Base-by-base conservation (phyloP, 2,113 vertebrate species). In the Notechis scutatus region DNA sequence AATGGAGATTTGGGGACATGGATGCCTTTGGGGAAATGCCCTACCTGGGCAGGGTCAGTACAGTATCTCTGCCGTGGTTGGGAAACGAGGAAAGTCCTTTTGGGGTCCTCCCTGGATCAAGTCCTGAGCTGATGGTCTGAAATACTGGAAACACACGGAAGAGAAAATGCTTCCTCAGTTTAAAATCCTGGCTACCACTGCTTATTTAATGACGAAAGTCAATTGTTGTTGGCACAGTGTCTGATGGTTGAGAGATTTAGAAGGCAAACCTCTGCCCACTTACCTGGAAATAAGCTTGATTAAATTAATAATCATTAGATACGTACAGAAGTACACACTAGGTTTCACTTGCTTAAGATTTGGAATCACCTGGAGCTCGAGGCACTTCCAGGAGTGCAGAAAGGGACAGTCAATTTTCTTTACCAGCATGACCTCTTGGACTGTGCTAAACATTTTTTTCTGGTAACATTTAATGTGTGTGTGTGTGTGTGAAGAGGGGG, bases 191-290 rank as follows among this genome's bases (percentile, higher is more conserved):
- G 92, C 88, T 95, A 64, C 94, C 93, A 89, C 24, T 94, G 91
- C 88, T 93, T 97, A 96, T 97, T 97, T 96, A 96, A 97, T 96
- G 52, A 93, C 95, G 52, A 1, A 88, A 1, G 52, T 24, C 12
- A 15, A 2, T n/a, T 7, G n/a, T 59, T 24, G 87, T 55, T 56
- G 87, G 88, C 45, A 57, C 81, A 61, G 55, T 6, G n/a, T 52
- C 42, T 29, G 81, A 47, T 54, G 50, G 34, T 15, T 87, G 21
- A 21, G 6, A 39, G 21, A 52, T 21, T 24, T 91, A 42, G 69
- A 55, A 64, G 47, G 42, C 42, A 21, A 0, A 47, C 42, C 14
- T 64, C 2, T 64, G 26, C 59, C 57, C 15, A 21, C 15, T 69
- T 69, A 69, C 89, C 42, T 47, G 89, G 45, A 45, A 50, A 42